A percentile compares a stretch with the other conserved stretches of the same genome.
Conservation (phyloP, 2,113 vertebrate species). For the Columba janthina region DNA sequence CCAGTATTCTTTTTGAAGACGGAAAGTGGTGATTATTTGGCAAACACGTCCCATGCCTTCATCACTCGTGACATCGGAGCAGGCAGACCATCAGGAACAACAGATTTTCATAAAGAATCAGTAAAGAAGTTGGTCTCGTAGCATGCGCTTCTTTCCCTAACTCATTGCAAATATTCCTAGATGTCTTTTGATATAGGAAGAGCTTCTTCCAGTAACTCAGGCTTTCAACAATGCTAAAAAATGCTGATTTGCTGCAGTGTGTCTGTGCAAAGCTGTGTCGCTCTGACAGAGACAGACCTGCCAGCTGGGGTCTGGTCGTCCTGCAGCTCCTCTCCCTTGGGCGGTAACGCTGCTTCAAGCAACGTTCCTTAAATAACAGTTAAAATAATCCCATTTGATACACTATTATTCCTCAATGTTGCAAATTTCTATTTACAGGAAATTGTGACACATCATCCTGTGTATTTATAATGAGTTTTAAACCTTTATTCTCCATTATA, state of each 20-base stretch:
- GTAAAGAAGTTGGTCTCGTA: neutral
- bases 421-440: neutral
- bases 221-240: neutral
- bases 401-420: accelerated
- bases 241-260: no score
- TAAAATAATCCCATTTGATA: neutral
- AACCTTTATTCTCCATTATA: neutral
- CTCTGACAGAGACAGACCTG: no score
- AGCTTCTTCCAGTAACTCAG: neutral
- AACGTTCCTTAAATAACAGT: neutral
- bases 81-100: neutral
- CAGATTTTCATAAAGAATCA: neutral
- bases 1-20: neutral
- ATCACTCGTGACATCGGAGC: no score
- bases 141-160: neutral
- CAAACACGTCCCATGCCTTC: neutral
- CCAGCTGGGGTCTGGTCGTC: neutral
- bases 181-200: neutral
- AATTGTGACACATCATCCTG: neutral
- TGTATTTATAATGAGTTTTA: neutral
- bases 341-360: neutral
- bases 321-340: neutral
- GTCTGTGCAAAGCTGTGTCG: neutral
- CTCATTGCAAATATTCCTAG: neutral
- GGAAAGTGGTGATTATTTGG: neutral